Evolutionary conservation across 2,888 invertebrate genomes (phyloP).

Genomic region (Catocala sponsa): DNA sequence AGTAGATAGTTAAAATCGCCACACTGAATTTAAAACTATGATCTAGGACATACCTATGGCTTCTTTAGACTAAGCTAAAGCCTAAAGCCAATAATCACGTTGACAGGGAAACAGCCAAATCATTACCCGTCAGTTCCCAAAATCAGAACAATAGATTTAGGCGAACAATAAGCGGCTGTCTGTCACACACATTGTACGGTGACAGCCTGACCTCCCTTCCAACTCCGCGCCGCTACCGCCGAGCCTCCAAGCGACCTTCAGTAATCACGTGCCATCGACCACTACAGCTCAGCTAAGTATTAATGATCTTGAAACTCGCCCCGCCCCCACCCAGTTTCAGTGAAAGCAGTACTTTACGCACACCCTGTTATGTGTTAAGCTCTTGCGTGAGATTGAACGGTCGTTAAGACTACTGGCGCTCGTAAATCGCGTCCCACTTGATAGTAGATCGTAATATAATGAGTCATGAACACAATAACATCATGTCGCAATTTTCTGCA

Average conservation of each 20-base stretch:
- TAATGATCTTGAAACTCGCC: conserved; percentile 6
- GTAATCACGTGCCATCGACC: conserved; percentile 12
- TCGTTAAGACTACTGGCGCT: background rate
- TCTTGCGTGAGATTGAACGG: background rate
- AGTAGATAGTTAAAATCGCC: no score
- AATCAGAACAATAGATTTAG: conserved; percentile 36
- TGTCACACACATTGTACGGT: conserved; percentile 12
- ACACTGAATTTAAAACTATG: no score
- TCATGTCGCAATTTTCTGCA: conserved; percentile 12
- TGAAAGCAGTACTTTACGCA: conserved; percentile 14
- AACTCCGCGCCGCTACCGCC: background rate
- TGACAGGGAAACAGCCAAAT: conserved; percentile 6
- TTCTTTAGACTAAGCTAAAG: background rate
- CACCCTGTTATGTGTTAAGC: conserved; percentile 4
- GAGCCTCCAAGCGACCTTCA: conserved; percentile 23
- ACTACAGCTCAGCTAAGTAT: background rate
- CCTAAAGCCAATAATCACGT: background rate
- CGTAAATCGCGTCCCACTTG: background rate
- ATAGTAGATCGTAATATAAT: conserved; percentile 5
- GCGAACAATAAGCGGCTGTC: conserved; percentile 29
- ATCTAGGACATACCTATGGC: no score
- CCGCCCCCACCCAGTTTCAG: conserved; percentile 7
- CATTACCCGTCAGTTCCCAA: conserved; percentile 11
- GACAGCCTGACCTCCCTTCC: background rate
- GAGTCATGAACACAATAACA: conserved; percentile 8